Evolutionary conservation across 2,888 invertebrate species (phyloP), one percentile per base, ranked within the genome.

Genomic region (Synanthedon tipuliformis): DNA sequence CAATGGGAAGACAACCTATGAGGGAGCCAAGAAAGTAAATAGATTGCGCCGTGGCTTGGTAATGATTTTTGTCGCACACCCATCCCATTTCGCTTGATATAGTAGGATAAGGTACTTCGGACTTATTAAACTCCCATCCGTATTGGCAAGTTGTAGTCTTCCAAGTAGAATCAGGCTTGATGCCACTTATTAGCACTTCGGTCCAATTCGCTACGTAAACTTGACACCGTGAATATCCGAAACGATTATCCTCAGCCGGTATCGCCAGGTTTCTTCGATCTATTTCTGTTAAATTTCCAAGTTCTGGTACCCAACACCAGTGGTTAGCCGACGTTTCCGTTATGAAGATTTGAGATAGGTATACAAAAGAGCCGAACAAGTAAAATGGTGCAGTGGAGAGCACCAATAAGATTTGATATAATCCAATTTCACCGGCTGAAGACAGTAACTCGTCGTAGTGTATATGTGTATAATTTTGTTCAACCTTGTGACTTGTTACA

Each of bases 251-350:
- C 4, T 55, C 55, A 5, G 18, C 23, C 3, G 57, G 57, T 52
- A 57, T 57, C 8, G 55, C 57, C 11, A 55, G 23, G 40, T n/a
- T 50, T 27, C 52, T 51, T 50, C 57, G 50, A 48, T 57, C 55
- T 1, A 49, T 15, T 3, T 18, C 51, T 10, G 57, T 57, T 12
- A 57, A 54, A 49, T 57, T 57, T 15, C 50, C 55, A 12, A 57
- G 27, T 45, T 57, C 57, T 10, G 57, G 55, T 13, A 57, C 51
- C 55, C 57, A 54, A 51, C 57, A 57, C 57, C 57, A 57, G 48
- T 57, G 50, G 40, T 55, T 51, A 1, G 40, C 23, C 13, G 57
- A 45, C 3, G 50, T 52, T 49, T 57, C 57, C 8, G 57, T 57
- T 16, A 57, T 41, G 16, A 57, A 57, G 23, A 57, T 40, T 15